Conservation (phyloP, 1,140 invertebrate species). For the Sesamia nonagrioides region DNA sequence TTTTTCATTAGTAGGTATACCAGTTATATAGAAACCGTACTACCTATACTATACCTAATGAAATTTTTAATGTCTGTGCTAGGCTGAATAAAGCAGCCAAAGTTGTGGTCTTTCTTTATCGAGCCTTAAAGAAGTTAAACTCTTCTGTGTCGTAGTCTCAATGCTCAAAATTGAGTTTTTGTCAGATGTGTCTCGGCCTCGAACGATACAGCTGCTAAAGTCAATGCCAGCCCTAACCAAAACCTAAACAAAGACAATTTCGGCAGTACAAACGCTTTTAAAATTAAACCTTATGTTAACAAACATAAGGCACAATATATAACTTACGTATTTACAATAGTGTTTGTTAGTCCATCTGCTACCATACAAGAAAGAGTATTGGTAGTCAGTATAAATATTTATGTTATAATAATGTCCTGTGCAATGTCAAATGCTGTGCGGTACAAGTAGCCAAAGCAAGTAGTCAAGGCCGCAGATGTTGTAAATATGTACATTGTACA, state of each 20-base stretch:
- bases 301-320: neutral
- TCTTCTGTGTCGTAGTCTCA: no score
- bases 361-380: slow-evolving; percentile 28
- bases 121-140: no score
- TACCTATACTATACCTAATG: no score
- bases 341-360: slow-evolving; percentile 24
- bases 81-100: no score
- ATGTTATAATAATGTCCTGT: slow-evolving; percentile 27
- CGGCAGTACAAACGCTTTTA: neutral
- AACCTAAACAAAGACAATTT: slow-evolving; percentile 31
- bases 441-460: neutral
- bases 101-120: no score
- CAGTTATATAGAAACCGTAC: no score
- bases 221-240: slow-evolving; percentile 1
- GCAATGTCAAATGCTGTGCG: slow-evolving; percentile 23
- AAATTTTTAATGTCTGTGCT: no score
- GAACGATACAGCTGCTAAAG: neutral
- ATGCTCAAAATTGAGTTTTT: no score
- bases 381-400: slow-evolving; percentile 38
- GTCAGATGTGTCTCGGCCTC: neutral
- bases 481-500: no score
- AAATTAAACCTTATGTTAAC: neutral
- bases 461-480: neutral
- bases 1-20: no score
- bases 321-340: neutral